Percentiles rank a stretch among this genome's conserved stretches.
Evolutionary conservation across 2,113 vertebrate genomes (phyloP).

Genomic region (Lampris megalopsis): DNA sequence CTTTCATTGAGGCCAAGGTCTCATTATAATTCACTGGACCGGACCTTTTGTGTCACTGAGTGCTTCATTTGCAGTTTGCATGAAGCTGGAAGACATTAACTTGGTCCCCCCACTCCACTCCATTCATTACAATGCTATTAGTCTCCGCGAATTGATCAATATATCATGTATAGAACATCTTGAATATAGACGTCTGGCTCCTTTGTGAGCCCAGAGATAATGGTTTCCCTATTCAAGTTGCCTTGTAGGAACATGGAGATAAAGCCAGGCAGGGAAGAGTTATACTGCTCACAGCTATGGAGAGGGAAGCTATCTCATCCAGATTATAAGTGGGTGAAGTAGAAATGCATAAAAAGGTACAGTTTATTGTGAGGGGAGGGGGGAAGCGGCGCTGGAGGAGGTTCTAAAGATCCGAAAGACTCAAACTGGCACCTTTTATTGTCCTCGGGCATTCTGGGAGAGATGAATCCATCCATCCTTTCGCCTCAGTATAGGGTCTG

Average conservation of each 20-base stretch:
- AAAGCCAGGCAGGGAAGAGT: slow-evolving; percentile 90
- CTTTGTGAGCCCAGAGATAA: slow-evolving; percentile 93
- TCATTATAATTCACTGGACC: slow-evolving; percentile 88
- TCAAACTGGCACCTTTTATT: slow-evolving; percentile 69
- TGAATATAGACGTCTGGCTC: slow-evolving; percentile 92
- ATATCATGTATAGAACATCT: slow-evolving; percentile 95
- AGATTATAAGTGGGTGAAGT: slow-evolving; percentile 87
- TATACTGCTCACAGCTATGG: slow-evolving; percentile 85
- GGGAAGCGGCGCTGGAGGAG: slow-evolving; percentile 58
- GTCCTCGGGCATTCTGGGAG: slow-evolving; percentile 65
- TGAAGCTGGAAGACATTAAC: slow-evolving; percentile 88
- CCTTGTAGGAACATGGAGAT: slow-evolving; percentile 96
- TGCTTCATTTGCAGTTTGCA: slow-evolving; percentile 88
- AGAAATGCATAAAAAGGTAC: slow-evolving; percentile 73
- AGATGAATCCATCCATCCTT: slow-evolving; percentile 56
- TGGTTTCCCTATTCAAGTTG: slow-evolving; percentile 92
- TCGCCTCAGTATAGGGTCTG: slow-evolving; percentile 35
- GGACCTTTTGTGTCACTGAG: slow-evolving; percentile 87
- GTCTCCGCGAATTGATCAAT: slow-evolving; percentile 93
- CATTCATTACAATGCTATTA: slow-evolving; percentile 90
- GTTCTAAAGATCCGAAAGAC: slow-evolving; percentile 70
- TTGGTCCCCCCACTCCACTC: slow-evolving; percentile 74
- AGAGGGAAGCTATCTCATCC: slow-evolving; percentile 83
- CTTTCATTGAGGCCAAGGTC: slow-evolving; percentile 88
- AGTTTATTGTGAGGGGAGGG: slow-evolving; percentile 64